A percentile compares a stretch with the other conserved stretches of the same genome.
These are phyloP conservation scores for Alcis repandata DNA, from an alignment of 2,888 invertebrate species.

Conservation along the genomic window DNA sequence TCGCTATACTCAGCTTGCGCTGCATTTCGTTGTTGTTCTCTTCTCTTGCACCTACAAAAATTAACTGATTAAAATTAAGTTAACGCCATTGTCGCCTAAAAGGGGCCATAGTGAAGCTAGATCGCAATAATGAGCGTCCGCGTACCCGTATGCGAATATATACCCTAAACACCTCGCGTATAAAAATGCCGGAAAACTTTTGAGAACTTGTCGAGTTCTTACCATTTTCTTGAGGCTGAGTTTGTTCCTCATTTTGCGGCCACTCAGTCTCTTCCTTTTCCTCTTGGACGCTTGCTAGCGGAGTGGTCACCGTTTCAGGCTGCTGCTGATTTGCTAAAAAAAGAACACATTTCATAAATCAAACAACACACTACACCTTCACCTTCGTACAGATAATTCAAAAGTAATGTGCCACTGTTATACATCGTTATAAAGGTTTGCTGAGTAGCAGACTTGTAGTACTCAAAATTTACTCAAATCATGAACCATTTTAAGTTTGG, in stretches of 20 bases:
- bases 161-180: too few species aligned
- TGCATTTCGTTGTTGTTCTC: conserved; percentile 75
- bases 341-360: neutral
- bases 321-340: conserved; percentile 52
- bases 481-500: too few species aligned
- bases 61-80: too few species aligned
- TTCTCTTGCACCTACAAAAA: conserved; percentile 61
- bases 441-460: too few species aligned
- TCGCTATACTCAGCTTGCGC: conserved; percentile 69
- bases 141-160: too few species aligned
- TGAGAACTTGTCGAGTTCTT: conserved; percentile 6
- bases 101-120: neutral
- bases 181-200: too few species aligned
- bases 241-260: conserved; percentile 75
- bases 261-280: conserved; percentile 88
- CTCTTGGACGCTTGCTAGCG: conserved; percentile 88
- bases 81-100: neutral
- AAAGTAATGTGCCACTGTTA: too few species aligned
- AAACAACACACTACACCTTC: neutral
- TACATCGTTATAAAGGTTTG: too few species aligned
- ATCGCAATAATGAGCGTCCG: too few species aligned
- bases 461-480: too few species aligned
- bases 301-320: conserved; percentile 82
- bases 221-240: conserved; percentile 77
- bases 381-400: too few species aligned